Percentiles rank a stretch among this genome's conserved stretches.
phyloP scores from a whole-genome alignment of 2,113 vertebrate genomes.

The Rhinopithecus roxellana region DNA sequence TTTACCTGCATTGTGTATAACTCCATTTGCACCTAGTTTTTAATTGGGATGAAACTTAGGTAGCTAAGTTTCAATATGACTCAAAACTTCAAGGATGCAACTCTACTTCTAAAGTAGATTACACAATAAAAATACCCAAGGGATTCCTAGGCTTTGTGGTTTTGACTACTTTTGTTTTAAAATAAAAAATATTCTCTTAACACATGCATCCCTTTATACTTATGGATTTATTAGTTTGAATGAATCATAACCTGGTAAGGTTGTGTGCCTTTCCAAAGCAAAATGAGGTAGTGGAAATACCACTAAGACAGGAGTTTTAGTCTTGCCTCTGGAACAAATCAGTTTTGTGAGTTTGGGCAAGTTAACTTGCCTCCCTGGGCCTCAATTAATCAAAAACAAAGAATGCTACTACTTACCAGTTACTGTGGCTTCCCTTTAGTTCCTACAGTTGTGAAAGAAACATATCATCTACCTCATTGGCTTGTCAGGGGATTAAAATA shows the following conservation, averaged over 20 bases:
- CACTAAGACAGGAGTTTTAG: neutral
- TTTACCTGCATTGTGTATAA: neutral
- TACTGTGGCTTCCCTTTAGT: neutral
- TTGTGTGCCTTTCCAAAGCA: neutral
- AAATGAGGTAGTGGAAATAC: neutral
- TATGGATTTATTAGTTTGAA: neutral
- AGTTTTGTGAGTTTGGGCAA: neutral
- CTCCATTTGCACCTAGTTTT: neutral
- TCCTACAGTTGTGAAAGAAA: neutral
- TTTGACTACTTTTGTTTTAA: neutral
- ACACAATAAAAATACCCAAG: neutral
- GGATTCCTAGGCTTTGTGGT: neutral
- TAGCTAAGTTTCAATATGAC: neutral
- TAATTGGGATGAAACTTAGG: neutral
- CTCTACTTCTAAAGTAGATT: neutral
- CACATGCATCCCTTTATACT: neutral
- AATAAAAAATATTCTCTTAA: neutral
- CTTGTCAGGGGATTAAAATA: neutral
- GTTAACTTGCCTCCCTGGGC: neutral
- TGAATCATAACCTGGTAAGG: neutral
- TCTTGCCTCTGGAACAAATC: neutral
- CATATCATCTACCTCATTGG: neutral
- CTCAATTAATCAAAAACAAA: neutral
- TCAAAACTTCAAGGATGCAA: neutral
- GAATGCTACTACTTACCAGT: neutral